Percentiles rank a stretch among this genome's conserved stretches.
Conservation (phyloP, 2,888 invertebrate genomes). For the Orchesella flavescens region DNA sequence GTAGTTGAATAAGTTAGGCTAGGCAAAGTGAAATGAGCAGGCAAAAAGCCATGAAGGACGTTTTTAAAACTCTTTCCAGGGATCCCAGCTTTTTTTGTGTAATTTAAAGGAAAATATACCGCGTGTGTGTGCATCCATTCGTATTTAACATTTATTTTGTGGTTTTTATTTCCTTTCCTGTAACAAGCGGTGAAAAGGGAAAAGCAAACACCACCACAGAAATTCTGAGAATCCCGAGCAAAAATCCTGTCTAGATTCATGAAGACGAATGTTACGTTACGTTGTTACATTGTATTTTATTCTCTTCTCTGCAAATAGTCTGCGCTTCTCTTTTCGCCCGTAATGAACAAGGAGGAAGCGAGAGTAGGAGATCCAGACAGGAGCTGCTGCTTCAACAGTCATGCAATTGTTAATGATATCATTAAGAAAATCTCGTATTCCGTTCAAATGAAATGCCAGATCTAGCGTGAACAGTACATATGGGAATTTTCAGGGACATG, state of each 20-base stretch:
- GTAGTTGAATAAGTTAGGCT: too few relatives aligned
- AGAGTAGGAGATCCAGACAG: neutral
- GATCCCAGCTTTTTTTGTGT: neutral
- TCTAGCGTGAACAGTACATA: neutral
- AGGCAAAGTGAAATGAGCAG: neutral
- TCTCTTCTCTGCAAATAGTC: neutral
- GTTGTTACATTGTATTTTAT: neutral
- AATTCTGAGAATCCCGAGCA: slow-evolving; percentile 10
- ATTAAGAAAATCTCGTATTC: slow-evolving; percentile 1
- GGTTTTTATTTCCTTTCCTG: slow-evolving; percentile 32
- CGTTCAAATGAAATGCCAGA: neutral
- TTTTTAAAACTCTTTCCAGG: neutral
- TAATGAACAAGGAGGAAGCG: neutral
- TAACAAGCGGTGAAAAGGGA: slow-evolving; percentile 31
- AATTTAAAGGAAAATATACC: neutral
- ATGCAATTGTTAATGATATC: slow-evolving; percentile 21
- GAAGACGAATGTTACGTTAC: slow-evolving; percentile 18
- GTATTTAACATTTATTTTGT: slow-evolving; percentile 20
- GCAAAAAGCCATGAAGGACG: neutral
- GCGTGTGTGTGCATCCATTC: slow-evolving; percentile 8
- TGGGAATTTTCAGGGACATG: slow-evolving; percentile 15
- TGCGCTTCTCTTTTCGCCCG: too few relatives aligned
- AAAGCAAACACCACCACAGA: neutral
- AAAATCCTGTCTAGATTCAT: slow-evolving; percentile 9
- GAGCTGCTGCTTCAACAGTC: neutral